Base-by-base conservation (phyloP, 2,797 vertebrate genomes). In the Naso thynnoides region DNA sequence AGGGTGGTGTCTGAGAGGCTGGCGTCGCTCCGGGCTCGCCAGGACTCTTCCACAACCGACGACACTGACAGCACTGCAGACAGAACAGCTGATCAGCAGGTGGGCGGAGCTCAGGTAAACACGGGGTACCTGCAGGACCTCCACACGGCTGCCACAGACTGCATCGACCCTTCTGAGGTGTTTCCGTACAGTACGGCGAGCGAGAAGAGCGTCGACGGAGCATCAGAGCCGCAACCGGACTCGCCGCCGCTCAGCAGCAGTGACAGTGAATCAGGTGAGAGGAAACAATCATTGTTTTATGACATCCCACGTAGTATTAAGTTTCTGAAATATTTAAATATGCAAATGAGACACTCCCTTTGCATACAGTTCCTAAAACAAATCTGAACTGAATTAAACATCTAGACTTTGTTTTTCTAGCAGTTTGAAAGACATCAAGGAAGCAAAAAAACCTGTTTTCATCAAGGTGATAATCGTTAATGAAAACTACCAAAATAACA, bases 91-190 rank as follows among this genome's bases (percentile, higher is more conserved):
- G 62, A 45, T 0, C 36, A 56, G 67, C 36, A 48, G 67, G 50
- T 7, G 29, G 21, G 19, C 24, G 1, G 39, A 56, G 9, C 55
- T 27, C 68, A 38, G 54, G 64, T 49, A 52, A 21, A 18, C 74
- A 0, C 65, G 0, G 41, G 1, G 1, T 75, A 83, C 79, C 86
- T 86, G 76, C 76, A 95, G 65, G 96, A 96, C 69, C 86, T 96
- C 80, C 92, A 91, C 67, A 74, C 93, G 0, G 82, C 94, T 0
- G 90, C 89, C 8, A 81, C 94, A 2, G 93, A 95, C 60, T 95
- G 95, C 79, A 95, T 97, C 75, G 94, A 96, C 86, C 96, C 96
- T 0, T 96, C 95, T 0, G 96, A 94, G 71, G 96, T 98, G 63
- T 96, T 97, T 14, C 96, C 96, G 0, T 96, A 92, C 83, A 89